Evolutionary conservation across 2,113 vertebrate species (phyloP).

Genomic region (Catharus bicknelli): DNA sequence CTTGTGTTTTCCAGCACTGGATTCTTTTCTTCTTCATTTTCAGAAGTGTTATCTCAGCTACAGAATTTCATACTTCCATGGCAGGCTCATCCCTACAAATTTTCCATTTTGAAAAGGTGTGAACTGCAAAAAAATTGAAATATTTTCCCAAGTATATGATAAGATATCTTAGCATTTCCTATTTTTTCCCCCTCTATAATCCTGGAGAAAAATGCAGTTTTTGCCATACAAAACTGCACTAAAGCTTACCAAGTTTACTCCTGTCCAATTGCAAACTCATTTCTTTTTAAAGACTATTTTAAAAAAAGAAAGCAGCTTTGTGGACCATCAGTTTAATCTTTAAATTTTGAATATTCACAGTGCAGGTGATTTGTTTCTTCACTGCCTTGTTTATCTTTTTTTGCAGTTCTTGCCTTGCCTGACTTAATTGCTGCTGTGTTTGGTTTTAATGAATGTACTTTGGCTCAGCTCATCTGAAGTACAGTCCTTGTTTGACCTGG

Average conservation of each 20-base stretch:
- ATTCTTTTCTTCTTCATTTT: not conserved
- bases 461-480: not conserved
- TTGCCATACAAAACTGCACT: not conserved
- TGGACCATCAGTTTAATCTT: not conserved
- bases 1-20: not conserved
- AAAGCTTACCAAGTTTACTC: not conserved
- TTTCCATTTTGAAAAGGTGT: not conserved
- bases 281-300: not conserved
- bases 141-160: not conserved
- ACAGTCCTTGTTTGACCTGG: not conserved
- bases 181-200: not conserved
- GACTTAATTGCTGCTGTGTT: slow-evolving; percentile 9
- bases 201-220: not conserved
- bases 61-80: not conserved
- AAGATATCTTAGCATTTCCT: not conserved
- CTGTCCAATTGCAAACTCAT: not conserved
- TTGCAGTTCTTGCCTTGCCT: not conserved
- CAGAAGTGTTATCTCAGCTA: not conserved
- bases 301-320: not conserved
- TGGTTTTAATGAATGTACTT: slow-evolving; percentile 6
- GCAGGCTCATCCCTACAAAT: not conserved
- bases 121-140: not conserved
- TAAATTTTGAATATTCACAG: not conserved
- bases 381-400: not conserved
- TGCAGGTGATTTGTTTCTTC: not conserved